Base-by-base conservation (phyloP, 2,797 vertebrate species). In the Falco naumanni region DNA sequence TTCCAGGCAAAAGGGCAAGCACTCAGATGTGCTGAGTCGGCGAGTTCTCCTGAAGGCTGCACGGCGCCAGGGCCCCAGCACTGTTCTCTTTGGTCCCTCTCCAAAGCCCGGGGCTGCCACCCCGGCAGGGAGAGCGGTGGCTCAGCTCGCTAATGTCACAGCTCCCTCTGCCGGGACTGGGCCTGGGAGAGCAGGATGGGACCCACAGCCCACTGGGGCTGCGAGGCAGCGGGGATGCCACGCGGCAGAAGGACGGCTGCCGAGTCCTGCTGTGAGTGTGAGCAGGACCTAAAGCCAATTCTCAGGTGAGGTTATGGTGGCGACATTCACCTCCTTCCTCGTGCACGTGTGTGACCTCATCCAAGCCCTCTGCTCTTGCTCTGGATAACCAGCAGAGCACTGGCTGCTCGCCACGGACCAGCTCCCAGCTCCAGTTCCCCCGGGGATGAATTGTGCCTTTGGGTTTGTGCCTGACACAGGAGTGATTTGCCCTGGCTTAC, bases 161-260 rank as follows among this genome's bases (percentile, higher is more conserved):
- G 96, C 96, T 96, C 96, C 96, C 96, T 96, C 96, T 96, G 94
- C 91, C 1, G 96, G 95, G 92, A 75, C 60, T 0, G 0, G 48
- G 4, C 6, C 61, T 43, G 71, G 33, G 68, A 87, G 24, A 89
- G 68, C 78, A 82, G 89, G 80, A 82, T 20, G 41, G 61, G 69
- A 80, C 71, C 78, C 63, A 4, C 51, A 54, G 66, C 50, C 43
- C 7, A 0, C 39, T 2, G 10, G 10, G 16, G 19, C 45, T 29
- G 43, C 1, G 2, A 21, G 78, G 61, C 37, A 53, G 72, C 72
- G 25, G 60, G 37, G 64, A 43, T 28, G 22, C 2, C 0, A 41
- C 1, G 2, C 21, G 1, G 60, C 37, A 47, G 17, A 12, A 43
- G 29, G 56, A 60, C 0, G 2, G 43, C 4, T 1, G 2, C 86